These are phyloP conservation scores for Neoitamus cyanurus DNA, from an alignment of 2,888 invertebrate genomes.

Conservation along the genomic window DNA sequence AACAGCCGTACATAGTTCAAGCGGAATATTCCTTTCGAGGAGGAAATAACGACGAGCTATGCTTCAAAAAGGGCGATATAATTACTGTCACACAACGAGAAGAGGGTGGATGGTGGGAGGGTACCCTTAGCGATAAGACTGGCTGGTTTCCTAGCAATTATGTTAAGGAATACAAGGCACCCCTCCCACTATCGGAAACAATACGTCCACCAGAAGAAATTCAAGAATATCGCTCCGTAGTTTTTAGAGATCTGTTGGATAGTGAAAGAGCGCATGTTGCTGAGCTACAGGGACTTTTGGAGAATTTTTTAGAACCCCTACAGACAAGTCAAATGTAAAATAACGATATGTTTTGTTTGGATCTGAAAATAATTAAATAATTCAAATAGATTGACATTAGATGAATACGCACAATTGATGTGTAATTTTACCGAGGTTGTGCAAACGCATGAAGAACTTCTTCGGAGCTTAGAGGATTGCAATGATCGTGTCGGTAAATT, in stretches of 20 bases:
- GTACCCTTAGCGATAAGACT: conserved; percentile 92
- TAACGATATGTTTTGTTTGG: background rate
- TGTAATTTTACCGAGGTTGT: conserved; percentile 91
- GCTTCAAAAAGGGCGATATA: conserved; percentile 94
- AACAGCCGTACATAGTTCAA: conserved; percentile 75
- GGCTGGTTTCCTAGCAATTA: conserved; percentile 99
- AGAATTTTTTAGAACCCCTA: conserved; percentile 88
- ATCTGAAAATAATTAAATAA: background rate
- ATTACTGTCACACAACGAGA: conserved; percentile 96
- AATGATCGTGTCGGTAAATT: conserved; percentile 88
- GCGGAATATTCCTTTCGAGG: conserved; percentile 95
- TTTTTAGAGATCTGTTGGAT: conserved; percentile 89
- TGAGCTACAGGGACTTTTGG: conserved; percentile 86
- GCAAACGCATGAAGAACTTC: conserved; percentile 84
- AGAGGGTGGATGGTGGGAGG: conserved; percentile 99
- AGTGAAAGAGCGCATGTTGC: conserved; percentile 92
- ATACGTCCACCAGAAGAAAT: conserved; percentile 76
- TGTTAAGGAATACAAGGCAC: conserved; percentile 84
- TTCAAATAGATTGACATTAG: conserved; percentile 76
- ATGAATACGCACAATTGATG: conserved; percentile 87
- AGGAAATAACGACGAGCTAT: conserved; percentile 96
- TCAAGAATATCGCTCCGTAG: conserved; percentile 84
- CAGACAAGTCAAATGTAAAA: conserved; percentile 88
- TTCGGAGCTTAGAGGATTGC: conserved; percentile 83
- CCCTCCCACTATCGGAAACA: conserved; percentile 71